Evolutionary conservation across 2,113 vertebrate species (phyloP), one percentile per base, ranked within the genome.

Genomic region (Oreochromis niloticus): DNA sequence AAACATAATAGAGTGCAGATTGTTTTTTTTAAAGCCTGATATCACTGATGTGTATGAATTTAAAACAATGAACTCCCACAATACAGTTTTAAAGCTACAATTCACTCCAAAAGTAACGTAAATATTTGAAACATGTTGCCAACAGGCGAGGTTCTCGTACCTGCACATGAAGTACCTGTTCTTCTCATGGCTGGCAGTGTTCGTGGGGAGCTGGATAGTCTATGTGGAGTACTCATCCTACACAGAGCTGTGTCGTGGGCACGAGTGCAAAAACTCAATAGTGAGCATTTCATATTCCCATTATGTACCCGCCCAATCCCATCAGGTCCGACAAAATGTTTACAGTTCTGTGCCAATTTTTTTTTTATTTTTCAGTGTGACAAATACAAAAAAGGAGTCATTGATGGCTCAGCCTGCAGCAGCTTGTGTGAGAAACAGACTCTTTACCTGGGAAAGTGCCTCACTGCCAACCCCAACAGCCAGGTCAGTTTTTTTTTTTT

Each of bases 171-270:
- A 98, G 94, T 99, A 97, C 91, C 97, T 99, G 91, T 99, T 99
- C 96, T 97, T 98, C 75, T 99, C 98, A 80, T 99, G 99, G 99
- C 91, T 99, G 96, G 98, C 95, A 1, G 97, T 99, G 90, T 99
- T 99, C 81, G 95, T 99, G 93, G 97, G 99, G 93, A 99, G 99
- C 96, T 99, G 99, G 99, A 96, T 99, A 78, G 95, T 98, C 27
- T 99, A 99, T 54, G 98, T 98, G 56, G 97, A 99, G 88, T 99
- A 99, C 87, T 99, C 98, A 7, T 96, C 98, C 90, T 99, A 99
- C 96, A 98, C 98, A 83, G 99, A 99, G 89, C 96, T 99, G 78
- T 99, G 99, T 96, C 97, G 98, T 89, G 99, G 98, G 87, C 98
- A 97, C 59, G 98, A 99, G 92, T 99, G 99, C 95, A 99, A 98